Base-by-base conservation (phyloP, 2,797 vertebrate species). In the Cuculus canorus region DNA sequence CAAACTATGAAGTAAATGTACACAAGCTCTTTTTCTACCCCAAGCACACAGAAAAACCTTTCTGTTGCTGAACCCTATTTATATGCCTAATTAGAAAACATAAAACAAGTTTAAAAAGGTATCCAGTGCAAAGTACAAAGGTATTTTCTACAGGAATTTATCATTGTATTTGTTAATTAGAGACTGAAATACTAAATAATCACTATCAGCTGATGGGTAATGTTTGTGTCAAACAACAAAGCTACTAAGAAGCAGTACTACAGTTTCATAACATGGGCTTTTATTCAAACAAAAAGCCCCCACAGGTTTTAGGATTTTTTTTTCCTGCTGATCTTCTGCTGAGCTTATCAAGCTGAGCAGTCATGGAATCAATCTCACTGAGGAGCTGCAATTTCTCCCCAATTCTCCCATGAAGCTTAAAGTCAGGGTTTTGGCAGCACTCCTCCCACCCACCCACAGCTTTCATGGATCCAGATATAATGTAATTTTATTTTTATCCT, bases 261-360 rank as follows among this genome's bases (percentile, higher is more conserved):
- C 52, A 76, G 54, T 93, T 94, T 91, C 28, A 12, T 84, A 94
- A 82, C 77, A 71, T 9, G n/a, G 78, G 64, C 56, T 92, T 93
- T 89, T 90, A 94, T 84, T 93, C 90, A 92, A 96, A 93, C 66
- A 91, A 92, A 92, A 94, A 88, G 41, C 1, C 63, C 92, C 77
- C 90, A 88, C 86, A 94, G 93, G 83, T 94, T 96, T 97, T 73
- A 93, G 73, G 60, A 50, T 72, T 50, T 93, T 87, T 88, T 90
- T 94, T 90, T 88, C 32, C 78, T 73, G 56, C 23, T 11, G 48
- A 93, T 96, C 92, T 95, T 95, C 88, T 93, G 78, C 94, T 92
- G 86, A 88, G 94, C 95, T 96, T 96, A 96, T 96, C 96, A 95
- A 96, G 83, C 95, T 94, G 93, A 96, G 93, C 96, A 96, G 95